Base-by-base conservation (phyloP, 2,797 vertebrate genomes). In the Ambastaia sidthimunki region DNA sequence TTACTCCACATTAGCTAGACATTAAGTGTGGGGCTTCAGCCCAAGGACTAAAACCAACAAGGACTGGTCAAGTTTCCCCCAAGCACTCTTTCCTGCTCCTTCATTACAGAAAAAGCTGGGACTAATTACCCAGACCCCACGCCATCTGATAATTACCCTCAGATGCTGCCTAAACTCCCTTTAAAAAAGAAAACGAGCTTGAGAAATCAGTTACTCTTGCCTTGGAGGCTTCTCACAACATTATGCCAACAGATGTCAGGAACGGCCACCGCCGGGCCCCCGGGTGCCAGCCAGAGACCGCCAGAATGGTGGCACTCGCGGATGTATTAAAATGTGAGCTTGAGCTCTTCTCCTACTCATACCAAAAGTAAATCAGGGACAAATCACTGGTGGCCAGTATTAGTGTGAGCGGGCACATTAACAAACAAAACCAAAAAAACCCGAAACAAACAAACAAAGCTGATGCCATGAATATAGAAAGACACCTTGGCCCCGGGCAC, bases 191-290 rank as follows among this genome's bases (percentile, higher is more conserved):
- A 86, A 78, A 74, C 44, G 63, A 81, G 80, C 73, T 76, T 67
- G 79, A 79, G 85, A 86, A 78, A 87, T 86, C 85, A 82, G 78
- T 88, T 88, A 83, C 79, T 85, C 80, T 76, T 82, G 87, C 85
- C 86, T 86, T 74, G 55, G 79, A 87, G 84, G 85, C 82, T 82
- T 59, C 71, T 80, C 68, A 81, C 78, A 84, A 86, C 76, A 87
- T 87, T 86, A 88, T 87, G 83, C 86, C 82, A 89, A 88, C 85
- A 89, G 86, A 87, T 89, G 88, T 84, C 85, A 86, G 80, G 83
- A 81, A 77, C 34, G 79, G 80, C 84, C 78, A 86, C 83, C 83
- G 85, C 82, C 83, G 82, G 71, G 62, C 81, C 71, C 74, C 68
- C 71, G 44, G 78, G 77, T 81, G 76, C 75, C 48, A 21, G 68